Percentiles rank a stretch among this genome's conserved stretches.
Evolutionary conservation across 1,140 invertebrate species (phyloP).

Genomic region (Agraylea sexmaculata): DNA sequence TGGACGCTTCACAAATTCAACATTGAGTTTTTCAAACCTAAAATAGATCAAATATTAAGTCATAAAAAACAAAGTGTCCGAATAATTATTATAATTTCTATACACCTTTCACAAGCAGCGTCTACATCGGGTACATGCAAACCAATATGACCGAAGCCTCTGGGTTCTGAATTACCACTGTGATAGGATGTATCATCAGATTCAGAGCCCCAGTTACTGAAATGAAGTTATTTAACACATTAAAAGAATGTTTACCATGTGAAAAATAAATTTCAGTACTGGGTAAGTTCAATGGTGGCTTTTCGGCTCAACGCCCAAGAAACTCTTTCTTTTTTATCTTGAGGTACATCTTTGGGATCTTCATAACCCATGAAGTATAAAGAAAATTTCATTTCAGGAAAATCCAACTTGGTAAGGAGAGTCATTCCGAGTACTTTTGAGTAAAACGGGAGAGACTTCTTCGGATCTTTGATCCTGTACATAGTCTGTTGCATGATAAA

Average conservation of each 20-base stretch:
- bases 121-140: constrained; percentile 81
- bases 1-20: constrained; percentile 83
- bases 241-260: not conserved
- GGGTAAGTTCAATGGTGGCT: constrained; percentile 85
- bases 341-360: constrained; percentile 56
- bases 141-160: constrained; percentile 88
- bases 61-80: constrained; percentile 2
- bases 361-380: constrained; percentile 93
- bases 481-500: constrained; percentile 94
- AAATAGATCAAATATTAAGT: constrained; percentile 15
- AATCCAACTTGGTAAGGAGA: constrained; percentile 77
- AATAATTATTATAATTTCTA: constrained; percentile 1
- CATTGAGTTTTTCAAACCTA: constrained; percentile 73
- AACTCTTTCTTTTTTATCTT: constrained; percentile 51
- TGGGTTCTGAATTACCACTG: constrained; percentile 82
- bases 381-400: constrained; percentile 81
- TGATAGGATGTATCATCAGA: constrained; percentile 73
- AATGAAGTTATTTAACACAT: constrained; percentile 26
- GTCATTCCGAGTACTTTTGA: constrained; percentile 83
- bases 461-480: constrained; percentile 88
- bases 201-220: constrained; percentile 90
- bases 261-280: constrained; percentile 48
- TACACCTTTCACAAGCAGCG: constrained; percentile 57
- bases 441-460: constrained; percentile 80
- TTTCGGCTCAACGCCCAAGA: constrained; percentile 71